These are phyloP conservation scores for Ammodytes marinus DNA, from an alignment of 2,113 vertebrate species.

Conservation along the genomic window DNA sequence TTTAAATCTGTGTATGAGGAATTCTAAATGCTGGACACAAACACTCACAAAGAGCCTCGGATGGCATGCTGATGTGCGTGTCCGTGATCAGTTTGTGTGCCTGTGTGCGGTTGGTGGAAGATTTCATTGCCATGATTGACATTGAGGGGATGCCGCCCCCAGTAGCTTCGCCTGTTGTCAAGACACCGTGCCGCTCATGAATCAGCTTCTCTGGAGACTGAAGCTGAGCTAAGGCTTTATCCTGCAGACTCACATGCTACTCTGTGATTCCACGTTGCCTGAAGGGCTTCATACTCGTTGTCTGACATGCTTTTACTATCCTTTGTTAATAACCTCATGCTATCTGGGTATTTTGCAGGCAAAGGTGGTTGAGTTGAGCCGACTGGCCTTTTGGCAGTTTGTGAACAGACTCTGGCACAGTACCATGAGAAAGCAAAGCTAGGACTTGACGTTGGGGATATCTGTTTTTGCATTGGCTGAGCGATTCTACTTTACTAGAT, in stretches of 20 bases:
- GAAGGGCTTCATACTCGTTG: conserved; percentile 23
- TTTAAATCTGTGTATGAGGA: not conserved
- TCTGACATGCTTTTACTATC: conserved; percentile 14
- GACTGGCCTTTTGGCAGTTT: not conserved
- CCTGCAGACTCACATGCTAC: conserved; percentile 34
- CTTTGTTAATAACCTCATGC: conserved; percentile 14
- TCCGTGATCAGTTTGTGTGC: not conserved
- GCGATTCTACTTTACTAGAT: conserved; percentile 46
- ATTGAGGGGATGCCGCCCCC: conserved; percentile 46
- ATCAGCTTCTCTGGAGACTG: conserved; percentile 60
- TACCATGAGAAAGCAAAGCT: conserved; percentile 12
- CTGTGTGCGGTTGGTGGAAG: conserved; percentile 24
- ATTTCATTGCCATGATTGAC: conserved; percentile 59
- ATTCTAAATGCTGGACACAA: conserved; percentile 2
- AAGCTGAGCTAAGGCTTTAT: conserved; percentile 33
- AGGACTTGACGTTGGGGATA: conserved; percentile 38
- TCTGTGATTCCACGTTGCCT: conserved; percentile 25
- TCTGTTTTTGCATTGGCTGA: conserved; percentile 30
- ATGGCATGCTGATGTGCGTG: not conserved
- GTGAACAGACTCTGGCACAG: not conserved
- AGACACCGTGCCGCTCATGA: conserved; percentile 53
- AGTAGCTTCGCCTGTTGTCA: conserved; percentile 50
- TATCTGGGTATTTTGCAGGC: not conserved
- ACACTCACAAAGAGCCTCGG: not conserved
- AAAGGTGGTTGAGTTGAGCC: conserved; percentile 2